Evolutionary conservation across 2,888 invertebrate genomes (phyloP), one percentile per base, ranked within the genome.

Genomic region (Invenusta paracnida): DNA sequence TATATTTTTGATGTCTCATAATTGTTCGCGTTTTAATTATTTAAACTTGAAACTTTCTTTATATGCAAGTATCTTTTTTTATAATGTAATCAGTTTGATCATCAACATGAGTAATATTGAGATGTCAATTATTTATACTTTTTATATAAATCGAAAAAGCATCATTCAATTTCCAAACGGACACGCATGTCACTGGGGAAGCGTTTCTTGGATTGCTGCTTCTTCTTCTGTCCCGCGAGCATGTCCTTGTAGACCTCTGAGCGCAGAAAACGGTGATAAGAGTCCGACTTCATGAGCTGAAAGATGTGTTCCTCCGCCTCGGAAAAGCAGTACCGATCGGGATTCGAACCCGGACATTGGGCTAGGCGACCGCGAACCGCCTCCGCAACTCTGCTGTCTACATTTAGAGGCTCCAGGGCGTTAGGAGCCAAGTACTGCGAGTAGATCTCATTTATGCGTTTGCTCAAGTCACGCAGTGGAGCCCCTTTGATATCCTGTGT

Each of bases 231-330:
- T 88, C 96, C 96, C 91, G 95, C 96, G 87, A 98, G 93, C 91
- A 95, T 96, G 89, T 98, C 98, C 93, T 97, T 97, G 93, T 98
- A 99, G 95, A 97, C 96, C 89, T 98, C 98, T 0, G 98, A 98
- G 88, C 99, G 94, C 85, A 99, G 93, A 91, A 98, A 99, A 89
- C 99, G 94, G 85, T 97, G 97, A 91, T 99, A 99, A 90, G 97
- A 97, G 93, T 99, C 99, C 88, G 96, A 97, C 91, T 98, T 98
- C 99, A 99, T 99, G 89, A 99, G 93, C 90, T 98, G 97, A 92
- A 98, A 99, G 67, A 99, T 98, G 92, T 99, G 99, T 2, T 97
- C 96, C 96, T 97, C 97, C 85, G 99, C 98, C 90, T 96, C 95
- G 91, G 98, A 98, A 92, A 98, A 99, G 89, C 90, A 90, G 87